Percentiles rank a stretch among this genome's conserved stretches.
Evolutionary conservation across 2,888 invertebrate species (phyloP).

Genomic region (Caenorhabditis sulstoni): DNA sequence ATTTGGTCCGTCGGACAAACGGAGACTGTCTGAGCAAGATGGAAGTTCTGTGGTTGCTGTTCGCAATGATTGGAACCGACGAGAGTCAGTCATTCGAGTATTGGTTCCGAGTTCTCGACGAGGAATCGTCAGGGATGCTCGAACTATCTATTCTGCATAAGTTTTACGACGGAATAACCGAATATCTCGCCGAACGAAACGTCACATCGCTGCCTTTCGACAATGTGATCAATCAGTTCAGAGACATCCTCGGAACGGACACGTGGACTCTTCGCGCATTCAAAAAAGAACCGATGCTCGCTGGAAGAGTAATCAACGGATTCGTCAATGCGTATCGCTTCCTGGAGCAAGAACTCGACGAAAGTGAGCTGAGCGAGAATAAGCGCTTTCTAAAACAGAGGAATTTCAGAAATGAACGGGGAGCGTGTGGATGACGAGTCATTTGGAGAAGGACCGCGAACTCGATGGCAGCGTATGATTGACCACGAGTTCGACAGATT

Average conservation of each 20-base stretch:
- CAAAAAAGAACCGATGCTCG: constrained; percentile 5
- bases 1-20: constrained; percentile 31
- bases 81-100: constrained; percentile 42
- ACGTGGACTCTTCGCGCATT: constrained; percentile 11
- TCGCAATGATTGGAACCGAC: constrained; percentile 43
- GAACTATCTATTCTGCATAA: neutral
- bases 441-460: constrained; percentile 35
- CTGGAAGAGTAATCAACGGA: constrained; percentile 41
- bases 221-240: constrained; percentile 20
- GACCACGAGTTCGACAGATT: constrained; percentile 31
- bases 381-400: no score
- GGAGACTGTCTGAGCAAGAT: constrained; percentile 18
- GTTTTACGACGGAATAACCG: constrained; percentile 29
- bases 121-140: constrained; percentile 22
- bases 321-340: constrained; percentile 33
- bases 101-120: constrained; percentile 47
- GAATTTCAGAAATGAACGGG: constrained; percentile 38
- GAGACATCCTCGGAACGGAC: no score
- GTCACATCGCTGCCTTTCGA: constrained; percentile 31
- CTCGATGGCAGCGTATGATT: constrained; percentile 39
- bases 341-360: constrained; percentile 39
- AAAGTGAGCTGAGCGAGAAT: constrained; percentile 20
- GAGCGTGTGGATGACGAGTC: constrained; percentile 41
- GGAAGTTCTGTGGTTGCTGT: constrained; percentile 29
- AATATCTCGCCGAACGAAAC: constrained; percentile 5